Percentiles rank a stretch among this genome's conserved stretches.
phyloP scores from a whole-genome alignment of 53 echinoderm and acorn worm genomes.

The Astropecten irregularis region DNA sequence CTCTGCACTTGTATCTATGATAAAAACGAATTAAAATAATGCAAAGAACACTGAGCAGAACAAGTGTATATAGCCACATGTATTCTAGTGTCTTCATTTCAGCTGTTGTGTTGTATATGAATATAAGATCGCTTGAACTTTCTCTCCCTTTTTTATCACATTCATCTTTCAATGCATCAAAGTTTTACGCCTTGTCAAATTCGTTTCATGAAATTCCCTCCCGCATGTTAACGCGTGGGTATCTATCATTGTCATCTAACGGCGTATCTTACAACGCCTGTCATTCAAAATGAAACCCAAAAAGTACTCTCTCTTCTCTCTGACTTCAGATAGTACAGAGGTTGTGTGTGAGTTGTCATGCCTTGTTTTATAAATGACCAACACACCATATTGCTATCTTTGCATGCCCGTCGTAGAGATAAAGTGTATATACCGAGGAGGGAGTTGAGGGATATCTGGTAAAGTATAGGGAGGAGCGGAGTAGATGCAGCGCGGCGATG shows the following conservation, averaged over 20 bases:
- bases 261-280: constrained; percentile 4
- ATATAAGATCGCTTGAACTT: not conserved
- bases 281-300: constrained; percentile 3
- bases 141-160: too few species aligned
- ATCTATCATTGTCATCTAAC: constrained; percentile 36
- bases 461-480: too few species aligned
- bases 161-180: not conserved
- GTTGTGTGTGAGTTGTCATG: too few species aligned
- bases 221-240: constrained; percentile 21
- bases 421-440: too few species aligned
- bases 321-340: constrained; percentile 34
- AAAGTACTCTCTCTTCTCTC: constrained; percentile 25
- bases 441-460: too few species aligned
- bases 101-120: not conserved
- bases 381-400: too few species aligned
- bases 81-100: not conserved
- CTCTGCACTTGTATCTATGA: too few species aligned
- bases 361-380: too few species aligned
- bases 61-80: too few species aligned
- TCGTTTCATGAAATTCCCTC: not conserved
- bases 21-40: too few species aligned
- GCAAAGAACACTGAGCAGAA: too few species aligned
- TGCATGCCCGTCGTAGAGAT: too few species aligned
- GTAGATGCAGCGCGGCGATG: not conserved
- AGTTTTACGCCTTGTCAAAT: constrained; percentile 11